These are phyloP conservation scores for Cyanocitta stelleri DNA, from an alignment of 2,113 vertebrate species.

Conservation along the genomic window DNA sequence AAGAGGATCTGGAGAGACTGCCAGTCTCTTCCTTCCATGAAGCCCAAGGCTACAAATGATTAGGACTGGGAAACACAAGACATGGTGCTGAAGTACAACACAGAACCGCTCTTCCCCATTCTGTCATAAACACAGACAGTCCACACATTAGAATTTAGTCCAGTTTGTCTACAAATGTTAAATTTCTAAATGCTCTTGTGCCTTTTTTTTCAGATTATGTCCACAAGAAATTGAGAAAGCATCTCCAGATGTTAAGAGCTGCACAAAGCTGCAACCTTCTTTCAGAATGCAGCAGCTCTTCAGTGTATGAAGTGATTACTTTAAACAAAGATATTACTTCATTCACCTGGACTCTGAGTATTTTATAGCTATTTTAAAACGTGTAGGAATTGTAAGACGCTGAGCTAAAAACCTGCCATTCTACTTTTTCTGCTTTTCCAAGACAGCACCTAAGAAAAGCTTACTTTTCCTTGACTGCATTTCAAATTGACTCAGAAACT, in stretches of 20 bases:
- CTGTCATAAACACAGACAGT: not conserved
- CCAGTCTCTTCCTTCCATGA: not conserved
- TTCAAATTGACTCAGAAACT: conserved; percentile 98
- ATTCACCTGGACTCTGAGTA: not conserved
- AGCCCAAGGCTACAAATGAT: not conserved
- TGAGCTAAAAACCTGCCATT: not conserved
- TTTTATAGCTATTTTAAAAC: not conserved
- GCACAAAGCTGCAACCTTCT: not conserved
- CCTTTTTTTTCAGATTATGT: not conserved
- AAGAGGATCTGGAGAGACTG: not conserved
- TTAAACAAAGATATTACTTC: not conserved
- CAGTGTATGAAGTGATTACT: not conserved
- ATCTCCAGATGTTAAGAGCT: not conserved
- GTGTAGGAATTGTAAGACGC: not conserved
- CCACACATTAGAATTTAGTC: not conserved
- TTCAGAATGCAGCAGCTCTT: not conserved
- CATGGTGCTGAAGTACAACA: not conserved
- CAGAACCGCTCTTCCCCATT: not conserved
- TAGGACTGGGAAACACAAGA: not conserved
- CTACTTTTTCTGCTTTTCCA: not conserved
- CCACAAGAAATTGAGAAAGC: not conserved
- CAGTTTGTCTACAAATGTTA: not conserved
- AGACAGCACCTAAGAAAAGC: conserved; percentile 20
- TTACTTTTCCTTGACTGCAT: conserved; percentile 99
- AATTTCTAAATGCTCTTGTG: not conserved